phyloP scores from a whole-genome alignment of 2,888 invertebrate genomes.

The Thera obeliscata region DNA sequence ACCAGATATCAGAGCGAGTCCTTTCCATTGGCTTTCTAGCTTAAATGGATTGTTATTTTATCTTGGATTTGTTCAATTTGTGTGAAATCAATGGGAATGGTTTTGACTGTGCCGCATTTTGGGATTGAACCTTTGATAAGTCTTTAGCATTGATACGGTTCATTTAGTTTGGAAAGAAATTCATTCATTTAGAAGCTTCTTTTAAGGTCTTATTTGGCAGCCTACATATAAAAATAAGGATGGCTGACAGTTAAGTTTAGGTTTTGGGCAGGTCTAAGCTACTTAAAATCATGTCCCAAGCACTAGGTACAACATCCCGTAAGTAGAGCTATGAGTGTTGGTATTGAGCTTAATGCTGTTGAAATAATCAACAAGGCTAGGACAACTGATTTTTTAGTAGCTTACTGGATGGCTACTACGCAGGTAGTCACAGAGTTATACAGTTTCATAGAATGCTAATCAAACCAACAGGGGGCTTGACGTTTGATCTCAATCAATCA shows the following conservation, averaged over 20 bases:
- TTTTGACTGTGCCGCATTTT: conserved; percentile 35
- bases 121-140: conserved; percentile 8
- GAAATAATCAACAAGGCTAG: background rate
- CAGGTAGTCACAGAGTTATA: background rate
- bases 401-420: background rate
- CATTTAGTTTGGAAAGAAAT: conserved; percentile 7
- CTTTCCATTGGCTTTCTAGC: conserved; percentile 54
- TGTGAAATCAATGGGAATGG: conserved; percentile 44
- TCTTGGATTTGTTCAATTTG: conserved; percentile 44
- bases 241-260: too few relatives aligned
- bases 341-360: background rate
- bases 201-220: background rate
- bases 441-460: conserved; percentile 27
- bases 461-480: conserved; percentile 36
- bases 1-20: conserved; percentile 67
- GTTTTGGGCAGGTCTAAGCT: too few relatives aligned
- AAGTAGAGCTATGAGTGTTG: background rate
- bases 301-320: too few relatives aligned
- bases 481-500: conserved; percentile 44
- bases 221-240: too few relatives aligned
- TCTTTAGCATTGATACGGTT: conserved; percentile 14
- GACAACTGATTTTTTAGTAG: background rate
- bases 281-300: too few relatives aligned
- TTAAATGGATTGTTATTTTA: conserved; percentile 53
- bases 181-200: background rate